These are phyloP conservation scores for Macrosiphum euphorbiae DNA, from an alignment of 2,888 invertebrate genomes.

Conservation along the genomic window DNA sequence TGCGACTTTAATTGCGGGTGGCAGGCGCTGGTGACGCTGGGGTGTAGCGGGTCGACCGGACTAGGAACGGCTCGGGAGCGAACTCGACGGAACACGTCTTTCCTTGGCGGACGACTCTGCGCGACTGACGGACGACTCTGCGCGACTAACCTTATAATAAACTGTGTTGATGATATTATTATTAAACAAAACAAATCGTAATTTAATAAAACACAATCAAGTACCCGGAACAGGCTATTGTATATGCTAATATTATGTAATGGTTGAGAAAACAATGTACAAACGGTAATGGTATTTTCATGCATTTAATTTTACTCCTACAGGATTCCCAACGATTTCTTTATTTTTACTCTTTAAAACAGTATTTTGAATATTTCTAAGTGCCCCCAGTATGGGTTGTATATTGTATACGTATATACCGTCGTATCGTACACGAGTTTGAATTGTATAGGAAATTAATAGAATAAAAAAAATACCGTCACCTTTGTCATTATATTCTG, in stretches of 20 bases:
- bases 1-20: no score
- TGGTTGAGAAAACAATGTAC: constrained; percentile 30
- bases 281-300: constrained; percentile 23
- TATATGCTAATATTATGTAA: neutral
- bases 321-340: neutral
- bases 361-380: neutral
- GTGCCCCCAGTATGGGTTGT: neutral
- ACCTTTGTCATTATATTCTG: constrained; percentile 1
- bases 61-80: no score
- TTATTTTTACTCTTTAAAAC: constrained; percentile 17
- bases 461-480: neutral
- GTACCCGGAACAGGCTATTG: constrained; percentile 26
- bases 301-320: neutral
- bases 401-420: neutral
- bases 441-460: constrained; percentile 14
- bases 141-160: no score
- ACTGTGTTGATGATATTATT: neutral
- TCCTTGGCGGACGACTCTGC: no score
- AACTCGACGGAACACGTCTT: no score
- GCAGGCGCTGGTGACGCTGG: no score
- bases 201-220: constrained; percentile 41
- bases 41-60: no score
- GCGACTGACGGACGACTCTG: no score
- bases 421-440: neutral
- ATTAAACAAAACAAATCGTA: constrained; percentile 31